Evolutionary conservation across 2,797 vertebrate species (phyloP).

Genomic region (Ceryle rudis): DNA sequence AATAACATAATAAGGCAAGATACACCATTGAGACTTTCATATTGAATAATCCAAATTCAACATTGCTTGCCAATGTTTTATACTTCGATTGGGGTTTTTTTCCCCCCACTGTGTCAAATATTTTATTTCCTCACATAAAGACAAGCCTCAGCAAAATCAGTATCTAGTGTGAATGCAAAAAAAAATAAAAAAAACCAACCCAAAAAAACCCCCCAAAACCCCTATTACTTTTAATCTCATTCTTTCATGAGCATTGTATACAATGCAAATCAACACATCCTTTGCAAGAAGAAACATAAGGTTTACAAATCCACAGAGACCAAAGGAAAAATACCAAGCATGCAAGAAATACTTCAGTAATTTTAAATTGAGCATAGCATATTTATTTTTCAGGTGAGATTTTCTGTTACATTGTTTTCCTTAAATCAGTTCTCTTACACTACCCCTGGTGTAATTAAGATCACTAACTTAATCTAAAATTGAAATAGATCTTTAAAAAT

Average conservation of each 20-base stretch:
- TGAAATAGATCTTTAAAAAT: not conserved
- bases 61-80: not conserved
- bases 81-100: not conserved
- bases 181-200: not conserved
- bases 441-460: not conserved
- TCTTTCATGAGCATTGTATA: not conserved
- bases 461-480: not conserved
- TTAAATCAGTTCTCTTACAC: not conserved
- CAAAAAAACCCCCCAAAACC: not conserved
- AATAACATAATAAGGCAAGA: not conserved
- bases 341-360: not conserved
- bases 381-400: not conserved
- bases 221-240: not conserved
- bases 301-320: not conserved
- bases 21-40: not conserved
- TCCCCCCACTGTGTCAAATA: not conserved
- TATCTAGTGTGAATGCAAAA: not conserved
- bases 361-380: not conserved
- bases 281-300: not conserved
- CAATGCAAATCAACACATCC: not conserved
- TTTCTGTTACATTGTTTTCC: not conserved
- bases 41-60: not conserved
- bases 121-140: not conserved
- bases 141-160: not conserved
- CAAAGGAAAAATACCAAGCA: not conserved